Conservation (phyloP, 2,113 vertebrate species). For the Proterorhinus semilunaris region DNA sequence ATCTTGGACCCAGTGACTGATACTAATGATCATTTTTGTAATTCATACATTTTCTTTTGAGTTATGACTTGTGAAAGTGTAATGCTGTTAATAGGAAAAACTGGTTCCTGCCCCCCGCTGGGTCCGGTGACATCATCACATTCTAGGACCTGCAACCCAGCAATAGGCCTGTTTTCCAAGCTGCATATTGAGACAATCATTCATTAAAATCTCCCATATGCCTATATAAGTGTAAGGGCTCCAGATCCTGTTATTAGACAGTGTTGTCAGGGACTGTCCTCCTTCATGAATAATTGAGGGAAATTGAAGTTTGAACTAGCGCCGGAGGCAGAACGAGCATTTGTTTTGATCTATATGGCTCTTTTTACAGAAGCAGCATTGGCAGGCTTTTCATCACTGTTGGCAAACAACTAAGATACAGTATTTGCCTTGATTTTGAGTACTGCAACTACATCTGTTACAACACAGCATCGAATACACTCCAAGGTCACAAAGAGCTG, state of each 20-base stretch:
- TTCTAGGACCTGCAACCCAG: too few relatives aligned
- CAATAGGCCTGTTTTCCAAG: neutral
- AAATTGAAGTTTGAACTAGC: conserved; percentile 45
- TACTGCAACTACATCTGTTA: conserved; percentile 8
- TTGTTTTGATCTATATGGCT: conserved; percentile 53
- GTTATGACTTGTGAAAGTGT: too few relatives aligned
- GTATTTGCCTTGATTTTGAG: conserved; percentile 24
- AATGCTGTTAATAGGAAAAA: too few relatives aligned
- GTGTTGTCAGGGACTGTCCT: conserved; percentile 38
- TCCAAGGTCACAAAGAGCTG: conserved; percentile 17
- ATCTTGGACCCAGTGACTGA: too few relatives aligned
- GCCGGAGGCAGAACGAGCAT: conserved; percentile 44
- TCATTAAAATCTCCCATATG: neutral
- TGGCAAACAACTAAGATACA: conserved; percentile 24
- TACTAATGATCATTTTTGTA: too few relatives aligned
- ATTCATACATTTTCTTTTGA: too few relatives aligned
- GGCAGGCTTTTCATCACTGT: conserved; percentile 26
- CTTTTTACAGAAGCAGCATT: conserved; percentile 39
- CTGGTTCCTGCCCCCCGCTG: too few relatives aligned
- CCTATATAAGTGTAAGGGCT: neutral
- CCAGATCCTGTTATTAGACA: conserved; percentile 16
- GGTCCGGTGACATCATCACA: too few relatives aligned
- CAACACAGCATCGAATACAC: conserved; percentile 17
- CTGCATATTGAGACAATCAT: neutral
- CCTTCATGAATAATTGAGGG: conserved; percentile 62